A percentile compares a stretch with the other conserved stretches of the same genome.
These are phyloP conservation scores for Brachypterus glaber DNA, from an alignment of 2,888 invertebrate genomes.

Conservation along the genomic window DNA sequence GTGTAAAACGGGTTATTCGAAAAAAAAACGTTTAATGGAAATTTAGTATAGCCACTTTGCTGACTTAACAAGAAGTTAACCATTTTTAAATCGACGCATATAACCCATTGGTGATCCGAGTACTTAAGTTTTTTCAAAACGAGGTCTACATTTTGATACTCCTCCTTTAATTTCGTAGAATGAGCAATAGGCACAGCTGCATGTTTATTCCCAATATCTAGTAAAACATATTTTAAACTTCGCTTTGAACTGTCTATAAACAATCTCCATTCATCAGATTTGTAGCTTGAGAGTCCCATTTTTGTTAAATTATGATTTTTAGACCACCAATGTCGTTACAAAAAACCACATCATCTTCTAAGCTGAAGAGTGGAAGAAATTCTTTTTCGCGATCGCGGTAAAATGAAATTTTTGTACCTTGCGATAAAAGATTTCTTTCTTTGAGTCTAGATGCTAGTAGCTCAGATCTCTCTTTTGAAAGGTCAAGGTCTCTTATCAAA, in stretches of 20 bases:
- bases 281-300: constrained; percentile 17
- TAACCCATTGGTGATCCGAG: constrained; percentile 2
- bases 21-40: no score
- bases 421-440: background rate
- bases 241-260: constrained; percentile 21
- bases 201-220: constrained; percentile 18
- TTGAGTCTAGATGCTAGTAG: background rate
- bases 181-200: constrained; percentile 17
- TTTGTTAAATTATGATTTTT: constrained; percentile 10
- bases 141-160: constrained; percentile 9
- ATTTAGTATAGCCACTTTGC: no score
- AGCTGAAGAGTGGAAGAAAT: constrained; percentile 14
- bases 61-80: background rate
- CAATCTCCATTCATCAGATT: constrained; percentile 19
- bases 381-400: constrained; percentile 8
- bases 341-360: constrained; percentile 16
- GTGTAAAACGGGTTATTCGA: no score
- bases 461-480: background rate
- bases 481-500: no score
- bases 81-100: background rate
- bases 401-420: no score
- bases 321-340: constrained; percentile 18
- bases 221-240: constrained; percentile 18
- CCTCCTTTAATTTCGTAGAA: constrained; percentile 14
- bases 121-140: constrained; percentile 15